These are phyloP conservation scores for Agriopis leucophaearia DNA, from an alignment of 2,888 invertebrate species.

Conservation along the genomic window DNA sequence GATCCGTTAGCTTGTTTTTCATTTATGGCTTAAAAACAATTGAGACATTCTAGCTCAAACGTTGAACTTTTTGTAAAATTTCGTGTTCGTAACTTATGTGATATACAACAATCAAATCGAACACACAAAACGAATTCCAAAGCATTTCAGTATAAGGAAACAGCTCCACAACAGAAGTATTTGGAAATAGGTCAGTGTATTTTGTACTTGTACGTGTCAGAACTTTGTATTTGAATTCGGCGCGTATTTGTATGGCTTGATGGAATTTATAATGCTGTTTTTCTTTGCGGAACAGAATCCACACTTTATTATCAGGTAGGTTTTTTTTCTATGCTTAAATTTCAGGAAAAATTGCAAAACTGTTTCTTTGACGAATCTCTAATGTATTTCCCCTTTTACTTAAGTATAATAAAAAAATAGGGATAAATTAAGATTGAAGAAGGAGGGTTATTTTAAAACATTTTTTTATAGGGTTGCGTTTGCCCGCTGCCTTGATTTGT, in stretches of 20 bases:
- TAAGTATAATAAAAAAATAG: no score
- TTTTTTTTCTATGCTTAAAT: neutral
- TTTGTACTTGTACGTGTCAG: conserved; percentile 20
- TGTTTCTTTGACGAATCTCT: no score
- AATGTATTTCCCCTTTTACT: no score
- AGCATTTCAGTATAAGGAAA: conserved; percentile 4
- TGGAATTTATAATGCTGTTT: conserved; percentile 34
- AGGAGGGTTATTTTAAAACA: no score
- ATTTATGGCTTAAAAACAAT: no score
- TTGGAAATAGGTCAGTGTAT: conserved; percentile 29
- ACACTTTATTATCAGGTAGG: conserved; percentile 1
- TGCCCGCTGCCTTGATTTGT: no score
- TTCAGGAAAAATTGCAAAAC: no score
- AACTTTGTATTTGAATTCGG: conserved; percentile 19
- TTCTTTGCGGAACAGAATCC: conserved; percentile 20
- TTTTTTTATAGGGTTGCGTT: no score
- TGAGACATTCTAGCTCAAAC: no score
- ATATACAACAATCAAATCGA: conserved; percentile 11
- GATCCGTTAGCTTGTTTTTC: no score
- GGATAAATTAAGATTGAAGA: no score
- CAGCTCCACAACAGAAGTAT: conserved; percentile 32
- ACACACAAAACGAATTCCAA: conserved; percentile 6
- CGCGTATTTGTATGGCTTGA: conserved; percentile 33
- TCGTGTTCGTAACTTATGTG: neutral
- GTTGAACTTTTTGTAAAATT: no score